Evolutionary conservation across 35 echinoderm and acorn worm genomes (phyloP).

Genomic region (Acanthaster planci): DNA sequence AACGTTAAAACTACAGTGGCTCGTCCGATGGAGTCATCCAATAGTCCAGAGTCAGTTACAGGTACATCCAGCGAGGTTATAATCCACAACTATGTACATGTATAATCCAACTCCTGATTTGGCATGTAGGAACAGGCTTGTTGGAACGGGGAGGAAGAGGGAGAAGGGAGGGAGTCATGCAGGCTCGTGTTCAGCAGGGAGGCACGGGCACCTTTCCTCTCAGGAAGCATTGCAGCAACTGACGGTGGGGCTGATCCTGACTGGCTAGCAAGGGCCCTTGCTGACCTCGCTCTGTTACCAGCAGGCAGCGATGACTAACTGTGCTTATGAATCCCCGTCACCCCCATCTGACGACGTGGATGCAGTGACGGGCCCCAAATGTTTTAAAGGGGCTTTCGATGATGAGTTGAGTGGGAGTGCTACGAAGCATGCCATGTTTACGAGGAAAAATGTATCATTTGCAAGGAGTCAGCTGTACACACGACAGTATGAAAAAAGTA

Average conservation of each 20-base stretch:
- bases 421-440: too few species aligned
- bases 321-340: not conserved
- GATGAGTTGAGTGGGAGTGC: too few species aligned
- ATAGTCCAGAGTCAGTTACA: not conserved
- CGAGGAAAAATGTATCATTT: too few species aligned
- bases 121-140: not conserved
- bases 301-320: slow-evolving; percentile 7
- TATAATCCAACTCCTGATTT: not conserved
- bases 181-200: not conserved
- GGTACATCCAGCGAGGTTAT: not conserved
- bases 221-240: slow-evolving; percentile 7
- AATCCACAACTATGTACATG: not conserved
- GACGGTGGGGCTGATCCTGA: not conserved
- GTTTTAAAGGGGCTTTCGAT: not conserved
- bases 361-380: not conserved
- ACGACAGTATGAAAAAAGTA: too few species aligned
- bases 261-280: not conserved
- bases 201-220: not conserved
- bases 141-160: not conserved
- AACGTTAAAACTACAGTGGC: not conserved
- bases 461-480: too few species aligned
- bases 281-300: not conserved
- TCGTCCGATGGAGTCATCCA: not conserved
- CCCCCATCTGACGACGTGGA: not conserved
- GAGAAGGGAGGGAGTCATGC: not conserved